A percentile compares a stretch with the other conserved stretches of the same genome.
Conservation (phyloP, 1,140 invertebrate species). For the Globodera rostochiensis region DNA sequence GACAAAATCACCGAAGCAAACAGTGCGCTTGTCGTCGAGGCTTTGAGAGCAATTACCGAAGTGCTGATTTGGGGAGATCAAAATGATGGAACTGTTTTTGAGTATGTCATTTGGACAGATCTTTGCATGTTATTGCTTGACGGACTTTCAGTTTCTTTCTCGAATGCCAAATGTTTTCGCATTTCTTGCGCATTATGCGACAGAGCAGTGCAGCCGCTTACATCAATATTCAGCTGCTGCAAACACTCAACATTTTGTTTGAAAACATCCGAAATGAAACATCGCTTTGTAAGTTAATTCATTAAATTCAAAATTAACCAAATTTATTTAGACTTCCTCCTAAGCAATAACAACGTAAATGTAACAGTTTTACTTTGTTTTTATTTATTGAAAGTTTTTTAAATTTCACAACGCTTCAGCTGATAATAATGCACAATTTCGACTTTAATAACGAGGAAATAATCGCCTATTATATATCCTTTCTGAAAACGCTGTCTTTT, state of each 20-base stretch:
- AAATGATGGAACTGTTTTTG: conserved; percentile 98
- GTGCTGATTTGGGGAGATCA: conserved; percentile 99
- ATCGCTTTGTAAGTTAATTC: conserved; percentile 79
- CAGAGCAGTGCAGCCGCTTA: conserved; percentile 89
- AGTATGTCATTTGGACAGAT: conserved; percentile 75
- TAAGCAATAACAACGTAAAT: conserved; percentile 99
- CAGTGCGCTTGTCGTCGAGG: conserved; percentile 90
- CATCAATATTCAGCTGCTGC: conserved; percentile 94
- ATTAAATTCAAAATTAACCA: conserved; percentile 3
- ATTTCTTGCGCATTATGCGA: conserved; percentile 93
- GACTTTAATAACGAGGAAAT: conserved; percentile 99
- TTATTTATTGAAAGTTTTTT: neutral
- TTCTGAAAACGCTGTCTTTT: conserved; percentile 93
- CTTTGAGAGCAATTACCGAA: conserved; percentile 85
- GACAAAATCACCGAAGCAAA: conserved; percentile 94
- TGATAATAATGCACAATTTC: conserved; percentile 97
- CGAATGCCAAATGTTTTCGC: conserved; percentile 98
- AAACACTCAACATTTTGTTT: conserved; percentile 97
- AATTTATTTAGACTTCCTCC: conserved; percentile 85
- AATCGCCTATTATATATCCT: conserved; percentile 99
- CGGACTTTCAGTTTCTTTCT: conserved; percentile 82
- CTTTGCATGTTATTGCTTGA: conserved; percentile 11
- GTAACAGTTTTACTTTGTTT: conserved; percentile 67
- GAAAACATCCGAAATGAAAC: conserved; percentile 95
- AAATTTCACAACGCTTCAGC: neutral